phyloP scores from a whole-genome alignment of 64 coral and sea anemone genomes.

The Dendronephthya gigantea region DNA sequence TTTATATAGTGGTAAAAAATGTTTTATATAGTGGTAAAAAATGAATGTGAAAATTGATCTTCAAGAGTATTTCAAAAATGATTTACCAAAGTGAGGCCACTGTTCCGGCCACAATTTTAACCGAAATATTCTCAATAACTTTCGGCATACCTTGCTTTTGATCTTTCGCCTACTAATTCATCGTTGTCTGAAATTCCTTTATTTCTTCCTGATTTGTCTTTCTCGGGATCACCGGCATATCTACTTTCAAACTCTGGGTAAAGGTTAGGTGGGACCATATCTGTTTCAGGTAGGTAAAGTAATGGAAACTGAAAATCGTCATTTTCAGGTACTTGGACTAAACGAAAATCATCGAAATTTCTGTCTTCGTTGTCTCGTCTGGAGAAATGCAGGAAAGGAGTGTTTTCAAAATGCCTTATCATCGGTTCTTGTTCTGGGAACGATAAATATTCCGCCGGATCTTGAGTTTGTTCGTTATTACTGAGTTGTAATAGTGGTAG shows the following conservation, averaged over 20 bases:
- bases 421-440: not conserved
- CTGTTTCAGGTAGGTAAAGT: not conserved
- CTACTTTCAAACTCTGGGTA: not conserved
- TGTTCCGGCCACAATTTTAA: too few species aligned
- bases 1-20: too few species aligned
- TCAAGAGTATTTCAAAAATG: too few species aligned
- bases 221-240: not conserved
- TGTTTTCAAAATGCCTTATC: not conserved
- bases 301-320: not conserved
- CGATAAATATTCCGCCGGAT: not conserved
- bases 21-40: too few species aligned
- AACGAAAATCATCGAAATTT: not conserved
- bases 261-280: not conserved
- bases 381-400: not conserved
- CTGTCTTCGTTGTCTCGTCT: not conserved
- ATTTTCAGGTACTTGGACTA: not conserved
- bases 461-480: not conserved
- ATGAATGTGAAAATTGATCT: too few species aligned
- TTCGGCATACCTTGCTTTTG: not conserved
- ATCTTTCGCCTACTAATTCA: not conserved
- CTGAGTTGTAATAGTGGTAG: not conserved
- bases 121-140: not conserved
- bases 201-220: not conserved
- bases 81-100: too few species aligned
- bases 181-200: not conserved